Evolutionary conservation across 2,888 invertebrate genomes (phyloP).

Genomic region (Zygogramma bicolorata): DNA sequence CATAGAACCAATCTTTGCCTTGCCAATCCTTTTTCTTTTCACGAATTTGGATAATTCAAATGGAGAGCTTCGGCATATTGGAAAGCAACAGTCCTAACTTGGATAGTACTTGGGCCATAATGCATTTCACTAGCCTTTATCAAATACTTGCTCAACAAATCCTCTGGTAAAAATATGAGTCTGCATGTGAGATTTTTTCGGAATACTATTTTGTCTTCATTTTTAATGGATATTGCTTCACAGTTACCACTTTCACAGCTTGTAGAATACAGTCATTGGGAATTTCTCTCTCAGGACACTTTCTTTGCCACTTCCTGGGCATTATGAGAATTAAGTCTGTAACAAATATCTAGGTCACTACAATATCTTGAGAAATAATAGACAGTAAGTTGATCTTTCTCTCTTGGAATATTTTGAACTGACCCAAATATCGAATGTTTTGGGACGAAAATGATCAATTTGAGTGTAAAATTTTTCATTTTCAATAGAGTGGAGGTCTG

Average conservation of each 20-base stretch:
- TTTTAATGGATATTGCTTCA: background rate
- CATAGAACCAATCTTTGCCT: background rate
- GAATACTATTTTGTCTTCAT: background rate
- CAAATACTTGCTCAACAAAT: constrained; percentile 31
- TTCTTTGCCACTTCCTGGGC: background rate
- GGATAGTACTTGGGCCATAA: constrained; percentile 22
- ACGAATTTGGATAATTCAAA: background rate
- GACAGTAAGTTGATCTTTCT: background rate
- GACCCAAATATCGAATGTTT: background rate
- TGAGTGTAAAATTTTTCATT: background rate
- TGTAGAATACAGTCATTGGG: background rate
- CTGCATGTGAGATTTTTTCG: background rate
- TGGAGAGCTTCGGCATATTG: constrained; percentile 14
- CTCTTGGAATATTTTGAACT: background rate
- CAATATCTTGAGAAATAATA: background rate
- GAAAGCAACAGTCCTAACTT: constrained; percentile 24
- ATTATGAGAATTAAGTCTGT: background rate
- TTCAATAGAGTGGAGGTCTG: background rate
- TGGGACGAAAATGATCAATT: background rate
- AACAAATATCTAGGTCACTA: background rate
- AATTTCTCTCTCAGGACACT: background rate
- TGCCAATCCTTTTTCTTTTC: background rate
- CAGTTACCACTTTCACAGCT: background rate
- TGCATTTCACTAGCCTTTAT: constrained; percentile 27
- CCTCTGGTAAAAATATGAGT: constrained; percentile 18